phyloP scores from a whole-genome alignment of 2,113 vertebrate genomes.

The Paradoxurus hermaphroditus region DNA sequence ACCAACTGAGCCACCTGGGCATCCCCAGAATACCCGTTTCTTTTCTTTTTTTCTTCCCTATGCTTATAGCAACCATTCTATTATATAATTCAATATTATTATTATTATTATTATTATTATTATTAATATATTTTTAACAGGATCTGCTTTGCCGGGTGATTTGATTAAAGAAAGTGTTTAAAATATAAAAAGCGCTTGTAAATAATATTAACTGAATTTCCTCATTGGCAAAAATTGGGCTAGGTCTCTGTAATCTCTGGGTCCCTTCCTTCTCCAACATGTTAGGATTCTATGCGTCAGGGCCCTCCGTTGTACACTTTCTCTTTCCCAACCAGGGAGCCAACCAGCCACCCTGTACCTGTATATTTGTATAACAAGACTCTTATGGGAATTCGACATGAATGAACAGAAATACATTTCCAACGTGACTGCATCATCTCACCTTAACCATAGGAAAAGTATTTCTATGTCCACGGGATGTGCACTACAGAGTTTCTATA shows the following conservation, averaged over 20 bases:
- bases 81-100: too few species aligned
- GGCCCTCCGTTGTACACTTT: neutral
- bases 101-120: neutral
- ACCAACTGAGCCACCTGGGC: too few species aligned
- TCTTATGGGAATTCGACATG: constrained; percentile 16
- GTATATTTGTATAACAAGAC: constrained; percentile 12
- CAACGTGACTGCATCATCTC: neutral
- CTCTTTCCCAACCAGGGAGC: neutral
- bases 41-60: neutral
- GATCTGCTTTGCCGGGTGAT: neutral
- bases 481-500: constrained; percentile 31
- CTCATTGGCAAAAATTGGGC: neutral
- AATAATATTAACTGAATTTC: constrained; percentile 10
- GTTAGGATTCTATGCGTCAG: neutral
- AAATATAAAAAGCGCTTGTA: neutral
- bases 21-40: neutral
- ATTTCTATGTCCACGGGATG: constrained; percentile 44
- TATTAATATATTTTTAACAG: neutral
- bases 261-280: neutral
- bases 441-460: constrained; percentile 31
- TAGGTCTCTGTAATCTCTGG: neutral
- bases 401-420: constrained; percentile 41
- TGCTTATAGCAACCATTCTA: neutral
- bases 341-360: neutral
- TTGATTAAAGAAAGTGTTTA: constrained; percentile 1